Base-by-base conservation (phyloP, 37 sponge, comb jelly and placozoan species). In the Mnemiopsis leidyi region DNA sequence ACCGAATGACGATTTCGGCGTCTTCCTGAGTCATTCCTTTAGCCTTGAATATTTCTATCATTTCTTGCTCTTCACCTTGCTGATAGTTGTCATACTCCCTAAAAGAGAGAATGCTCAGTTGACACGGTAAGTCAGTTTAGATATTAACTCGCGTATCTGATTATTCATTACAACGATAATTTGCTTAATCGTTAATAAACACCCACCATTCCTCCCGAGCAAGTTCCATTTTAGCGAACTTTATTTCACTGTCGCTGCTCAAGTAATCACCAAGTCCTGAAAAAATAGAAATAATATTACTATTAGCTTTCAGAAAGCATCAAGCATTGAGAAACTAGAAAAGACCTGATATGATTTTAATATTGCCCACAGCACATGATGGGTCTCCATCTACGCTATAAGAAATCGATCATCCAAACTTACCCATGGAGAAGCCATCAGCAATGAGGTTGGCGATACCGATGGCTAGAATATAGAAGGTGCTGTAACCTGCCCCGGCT, bases 51-150 rank as follows among this genome's bases (percentile, higher is more conserved):
- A 79, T 79, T 23, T 79, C 82, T 1, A 79, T 29, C 82, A 79
- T 79, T 29, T 79, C 82, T 3, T 5, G 16, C 38, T 79, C 82
- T 36, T 79, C 82, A 33, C 82, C 82, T 35, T 79, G 36, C 29
- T 29, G 33, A 29, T 79, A 79, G 82, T 79, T 79, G 82, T 79
- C 82, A 35, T 79, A 79, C 38, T 79, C 82, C 82, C 82, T 79
- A 36, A 48, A 48, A 48, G 61, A 48, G 61, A 48, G 61, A n/a
- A n/a, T n/a, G n/a, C n/a, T n/a, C n/a, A n/a, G n/a, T n/a, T n/a
- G n/a, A n/a, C n/a, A n/a, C n/a, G n/a, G n/a, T n/a, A n/a, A n/a
- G n/a, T n/a, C n/a, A n/a, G n/a, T n/a, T n/a, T n/a, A n/a, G n/a
- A n/a, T n/a, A n/a, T n/a, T n/a, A n/a, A n/a, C n/a, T n/a, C n/a